Evolutionary conservation across 2,888 invertebrate species (phyloP).

Genomic region (Leucophenga maculata): DNA sequence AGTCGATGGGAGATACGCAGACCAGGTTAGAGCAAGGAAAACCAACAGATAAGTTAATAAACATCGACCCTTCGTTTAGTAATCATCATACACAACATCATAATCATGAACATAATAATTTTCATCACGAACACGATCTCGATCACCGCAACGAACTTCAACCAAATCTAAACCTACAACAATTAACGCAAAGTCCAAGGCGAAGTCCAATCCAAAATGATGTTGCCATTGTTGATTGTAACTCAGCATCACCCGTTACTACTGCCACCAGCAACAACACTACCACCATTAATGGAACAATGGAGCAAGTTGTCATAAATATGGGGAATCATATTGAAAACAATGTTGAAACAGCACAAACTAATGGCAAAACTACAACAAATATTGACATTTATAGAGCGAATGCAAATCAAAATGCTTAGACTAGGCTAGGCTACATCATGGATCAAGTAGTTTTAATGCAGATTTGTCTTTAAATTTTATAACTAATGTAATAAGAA

Average conservation of each 20-base stretch:
- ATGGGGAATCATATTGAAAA: not conserved
- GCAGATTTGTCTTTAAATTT: too few relatives aligned
- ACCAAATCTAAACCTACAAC: not conserved
- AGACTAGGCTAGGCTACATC: not conserved
- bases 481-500: too few relatives aligned
- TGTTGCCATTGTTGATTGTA: not conserved
- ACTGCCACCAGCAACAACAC: not conserved
- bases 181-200: too few relatives aligned
- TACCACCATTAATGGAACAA: not conserved
- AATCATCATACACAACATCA: slow-evolving; percentile 11
- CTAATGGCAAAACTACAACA: not conserved
- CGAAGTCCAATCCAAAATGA: not conserved
- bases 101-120: not conserved
- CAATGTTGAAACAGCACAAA: not conserved
- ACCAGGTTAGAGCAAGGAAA: slow-evolving; percentile 59
- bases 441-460: too few relatives aligned
- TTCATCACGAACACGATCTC: not conserved
- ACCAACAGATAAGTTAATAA: slow-evolving; percentile 71
- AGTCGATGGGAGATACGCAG: slow-evolving; percentile 88
- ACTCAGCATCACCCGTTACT: not conserved
- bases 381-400: not conserved
- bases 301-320: slow-evolving; percentile 3
- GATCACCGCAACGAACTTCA: not conserved
- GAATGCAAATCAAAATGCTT: not conserved
- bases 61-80: slow-evolving; percentile 24